phyloP scores from a whole-genome alignment of 2,888 invertebrate genomes.

The Acronicta alni region DNA sequence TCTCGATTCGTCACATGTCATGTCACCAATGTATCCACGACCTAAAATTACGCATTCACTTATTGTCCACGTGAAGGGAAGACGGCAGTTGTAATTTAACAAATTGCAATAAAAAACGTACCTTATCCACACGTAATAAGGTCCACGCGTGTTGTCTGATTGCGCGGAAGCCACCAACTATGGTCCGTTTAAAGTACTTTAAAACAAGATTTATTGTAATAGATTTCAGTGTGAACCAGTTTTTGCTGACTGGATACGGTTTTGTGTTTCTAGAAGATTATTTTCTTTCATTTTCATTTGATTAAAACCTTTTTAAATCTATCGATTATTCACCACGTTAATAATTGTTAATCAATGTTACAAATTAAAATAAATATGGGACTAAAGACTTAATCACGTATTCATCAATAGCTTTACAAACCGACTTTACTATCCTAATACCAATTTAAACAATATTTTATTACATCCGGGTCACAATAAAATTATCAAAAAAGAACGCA shows the following conservation, averaged over 20 bases:
- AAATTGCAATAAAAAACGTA: constrained; percentile 51
- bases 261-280: constrained; percentile 22
- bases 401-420: too few species aligned
- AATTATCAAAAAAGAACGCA: too few species aligned
- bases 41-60: constrained; percentile 23
- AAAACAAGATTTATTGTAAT: constrained; percentile 74
- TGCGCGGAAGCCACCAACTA: constrained; percentile 50
- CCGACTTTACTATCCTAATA: too few species aligned
- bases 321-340: not conserved
- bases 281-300: constrained; percentile 2
- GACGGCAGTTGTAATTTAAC: constrained; percentile 69
- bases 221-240: constrained; percentile 68
- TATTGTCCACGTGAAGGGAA: constrained; percentile 71
- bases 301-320: not conserved
- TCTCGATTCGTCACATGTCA: not conserved
- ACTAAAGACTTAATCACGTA: too few species aligned
- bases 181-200: constrained; percentile 53
- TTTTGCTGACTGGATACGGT: constrained; percentile 53
- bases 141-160: constrained; percentile 28
- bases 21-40: constrained; percentile 11
- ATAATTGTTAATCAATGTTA: not conserved
- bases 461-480: too few species aligned
- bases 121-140: constrained; percentile 57
- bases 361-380: constrained; percentile 14
- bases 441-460: too few species aligned